Evolutionary conservation across 2,888 invertebrate genomes (phyloP).

Genomic region (Lasioglossum vierecki): DNA sequence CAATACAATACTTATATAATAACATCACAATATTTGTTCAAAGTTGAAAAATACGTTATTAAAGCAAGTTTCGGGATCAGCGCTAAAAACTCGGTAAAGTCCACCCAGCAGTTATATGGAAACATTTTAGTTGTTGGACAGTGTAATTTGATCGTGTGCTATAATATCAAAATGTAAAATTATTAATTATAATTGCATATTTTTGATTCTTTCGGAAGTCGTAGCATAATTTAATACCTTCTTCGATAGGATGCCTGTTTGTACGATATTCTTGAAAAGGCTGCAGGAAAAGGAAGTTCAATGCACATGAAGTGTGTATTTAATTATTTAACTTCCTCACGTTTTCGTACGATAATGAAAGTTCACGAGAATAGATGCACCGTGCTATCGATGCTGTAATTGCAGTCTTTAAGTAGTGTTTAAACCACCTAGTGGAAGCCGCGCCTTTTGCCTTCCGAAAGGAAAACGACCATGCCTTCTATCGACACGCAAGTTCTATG

Average conservation of each 20-base stretch:
- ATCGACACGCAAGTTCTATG: constrained; percentile 63
- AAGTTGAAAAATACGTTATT: too few relatives aligned
- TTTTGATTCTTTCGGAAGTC: too few relatives aligned
- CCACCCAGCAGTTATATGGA: too few relatives aligned
- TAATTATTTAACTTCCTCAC: not conserved
- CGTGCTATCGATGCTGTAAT: constrained; percentile 40
- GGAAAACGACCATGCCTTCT: constrained; percentile 63
- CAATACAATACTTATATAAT: too few relatives aligned
- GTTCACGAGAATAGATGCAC: constrained; percentile 41
- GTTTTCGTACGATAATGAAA: constrained; percentile 44
- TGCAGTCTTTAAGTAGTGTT: constrained; percentile 64
- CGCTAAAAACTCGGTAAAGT: too few relatives aligned
- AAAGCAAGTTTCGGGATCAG: too few relatives aligned
- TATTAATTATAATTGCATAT: too few relatives aligned
- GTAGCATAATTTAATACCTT: not conserved
- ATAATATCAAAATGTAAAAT: too few relatives aligned
- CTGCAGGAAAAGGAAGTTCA: not conserved
- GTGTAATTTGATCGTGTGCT: too few relatives aligned
- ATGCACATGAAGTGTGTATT: not conserved
- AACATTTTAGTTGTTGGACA: too few relatives aligned
- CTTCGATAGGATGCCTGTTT: not conserved
- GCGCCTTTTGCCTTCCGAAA: constrained; percentile 62
- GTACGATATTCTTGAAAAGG: not conserved
- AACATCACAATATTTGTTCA: too few relatives aligned
- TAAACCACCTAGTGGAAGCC: constrained; percentile 69